phyloP scores from a whole-genome alignment of 2,113 vertebrate species.

The Meriones unguiculatus region DNA sequence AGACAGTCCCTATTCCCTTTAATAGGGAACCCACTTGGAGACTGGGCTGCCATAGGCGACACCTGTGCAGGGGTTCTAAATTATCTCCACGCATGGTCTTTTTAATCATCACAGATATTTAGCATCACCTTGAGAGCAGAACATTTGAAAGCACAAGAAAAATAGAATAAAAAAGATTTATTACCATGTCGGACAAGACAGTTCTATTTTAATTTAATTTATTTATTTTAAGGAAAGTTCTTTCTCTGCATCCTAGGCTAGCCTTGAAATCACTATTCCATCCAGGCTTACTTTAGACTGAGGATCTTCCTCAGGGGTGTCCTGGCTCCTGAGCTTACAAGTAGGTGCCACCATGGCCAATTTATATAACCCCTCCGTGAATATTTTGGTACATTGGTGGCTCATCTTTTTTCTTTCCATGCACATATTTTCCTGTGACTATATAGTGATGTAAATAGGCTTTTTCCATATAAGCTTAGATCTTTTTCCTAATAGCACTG shows the following conservation, averaged over 20 bases:
- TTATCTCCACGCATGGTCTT: too few species aligned
- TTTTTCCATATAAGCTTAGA: neutral
- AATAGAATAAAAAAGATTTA: neutral
- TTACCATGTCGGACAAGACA: neutral
- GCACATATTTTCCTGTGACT: neutral
- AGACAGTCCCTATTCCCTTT: too few species aligned
- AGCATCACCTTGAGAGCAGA: neutral
- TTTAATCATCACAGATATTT: neutral
- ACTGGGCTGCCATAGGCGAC: too few species aligned
- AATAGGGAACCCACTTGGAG: too few species aligned
- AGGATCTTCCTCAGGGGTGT: too few species aligned
- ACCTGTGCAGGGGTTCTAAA: too few species aligned
- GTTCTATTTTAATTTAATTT: neutral
- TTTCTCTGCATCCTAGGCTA: neutral
- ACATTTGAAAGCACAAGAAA: neutral
- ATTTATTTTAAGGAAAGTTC: neutral
- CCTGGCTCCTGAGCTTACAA: neutral
- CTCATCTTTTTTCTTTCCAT: neutral
- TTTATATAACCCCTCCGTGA: neutral
- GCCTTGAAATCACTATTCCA: neutral
- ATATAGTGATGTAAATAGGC: neutral
- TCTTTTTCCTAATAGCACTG: neutral
- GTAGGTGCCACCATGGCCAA: neutral
- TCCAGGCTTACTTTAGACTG: neutral
- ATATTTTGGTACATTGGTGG: neutral